Percentiles rank a stretch among this genome's conserved stretches.
Evolutionary conservation across 2,113 vertebrate genomes (phyloP).

Genomic region (Lagenorhynchus albirostris): DNA sequence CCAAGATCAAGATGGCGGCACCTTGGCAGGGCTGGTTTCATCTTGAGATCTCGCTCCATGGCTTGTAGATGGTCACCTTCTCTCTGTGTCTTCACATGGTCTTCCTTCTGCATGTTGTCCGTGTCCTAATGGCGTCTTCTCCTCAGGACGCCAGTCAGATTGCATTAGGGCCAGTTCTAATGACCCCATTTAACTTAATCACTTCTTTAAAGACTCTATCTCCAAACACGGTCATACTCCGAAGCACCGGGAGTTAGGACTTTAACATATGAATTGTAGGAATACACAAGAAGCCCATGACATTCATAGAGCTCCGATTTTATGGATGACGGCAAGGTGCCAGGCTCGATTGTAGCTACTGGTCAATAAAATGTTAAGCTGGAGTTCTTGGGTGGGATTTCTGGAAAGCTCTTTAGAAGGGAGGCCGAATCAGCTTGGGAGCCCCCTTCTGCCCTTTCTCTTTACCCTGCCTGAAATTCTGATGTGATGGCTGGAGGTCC

Average conservation of each 20-base stretch:
- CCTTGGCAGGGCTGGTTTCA: background rate
- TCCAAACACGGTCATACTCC: background rate
- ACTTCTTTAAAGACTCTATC: background rate
- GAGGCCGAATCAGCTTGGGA: background rate
- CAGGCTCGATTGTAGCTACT: conserved; percentile 4
- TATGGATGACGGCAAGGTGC: background rate
- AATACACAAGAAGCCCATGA: background rate
- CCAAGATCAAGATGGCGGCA: background rate
- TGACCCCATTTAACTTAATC: background rate
- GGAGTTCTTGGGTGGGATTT: background rate
- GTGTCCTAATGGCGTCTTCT: background rate
- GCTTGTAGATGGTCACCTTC: background rate
- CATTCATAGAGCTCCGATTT: background rate
- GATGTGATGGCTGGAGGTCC: background rate
- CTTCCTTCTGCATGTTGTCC: background rate
- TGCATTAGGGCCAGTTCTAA: background rate
- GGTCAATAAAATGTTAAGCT: background rate
- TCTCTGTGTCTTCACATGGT: background rate
- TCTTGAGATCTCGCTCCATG: background rate
- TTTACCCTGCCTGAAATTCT: background rate
- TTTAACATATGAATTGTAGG: background rate
- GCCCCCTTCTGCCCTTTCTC: background rate
- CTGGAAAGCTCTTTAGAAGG: background rate
- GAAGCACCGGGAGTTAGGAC: background rate
- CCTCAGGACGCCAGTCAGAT: background rate